Evolutionary conservation across 1,140 invertebrate species (phyloP).

Genomic region (Apis florea): DNA sequence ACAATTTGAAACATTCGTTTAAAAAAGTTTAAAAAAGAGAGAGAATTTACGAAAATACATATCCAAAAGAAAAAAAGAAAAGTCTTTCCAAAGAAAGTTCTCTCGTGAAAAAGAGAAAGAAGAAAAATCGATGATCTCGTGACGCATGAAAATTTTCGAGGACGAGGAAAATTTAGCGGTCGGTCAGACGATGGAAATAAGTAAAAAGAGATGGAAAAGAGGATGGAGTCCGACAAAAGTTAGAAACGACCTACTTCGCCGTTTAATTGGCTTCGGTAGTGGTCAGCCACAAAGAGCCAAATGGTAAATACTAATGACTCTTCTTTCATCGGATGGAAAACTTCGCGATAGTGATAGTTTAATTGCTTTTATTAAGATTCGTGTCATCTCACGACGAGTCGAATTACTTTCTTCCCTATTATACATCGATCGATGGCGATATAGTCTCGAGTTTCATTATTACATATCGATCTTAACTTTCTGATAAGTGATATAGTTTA

Average conservation of each 20-base stretch:
- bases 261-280: conserved; percentile 33
- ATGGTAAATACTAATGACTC: conserved; percentile 16
- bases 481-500: background rate
- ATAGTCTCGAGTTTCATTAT: conserved; percentile 1
- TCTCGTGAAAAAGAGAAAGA: too few relatives aligned
- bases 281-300: conserved; percentile 30
- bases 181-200: background rate
- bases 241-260: conserved; percentile 10
- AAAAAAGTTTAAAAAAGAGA: background rate
- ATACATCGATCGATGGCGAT: background rate
- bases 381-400: background rate
- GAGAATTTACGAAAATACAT: background rate
- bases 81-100: background rate
- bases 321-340: conserved; percentile 7
- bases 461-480: conserved; percentile 7
- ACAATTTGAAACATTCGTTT: background rate
- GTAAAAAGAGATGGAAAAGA: background rate
- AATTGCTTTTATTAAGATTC: conserved; percentile 25
- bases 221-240: background rate
- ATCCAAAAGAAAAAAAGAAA: background rate
- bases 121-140: background rate
- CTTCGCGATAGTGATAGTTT: conserved; percentile 2
- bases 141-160: background rate
- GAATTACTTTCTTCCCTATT: background rate
- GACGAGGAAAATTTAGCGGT: background rate